phyloP scores from a whole-genome alignment of 2,888 invertebrate genomes.

The Heliconius charithonia region DNA sequence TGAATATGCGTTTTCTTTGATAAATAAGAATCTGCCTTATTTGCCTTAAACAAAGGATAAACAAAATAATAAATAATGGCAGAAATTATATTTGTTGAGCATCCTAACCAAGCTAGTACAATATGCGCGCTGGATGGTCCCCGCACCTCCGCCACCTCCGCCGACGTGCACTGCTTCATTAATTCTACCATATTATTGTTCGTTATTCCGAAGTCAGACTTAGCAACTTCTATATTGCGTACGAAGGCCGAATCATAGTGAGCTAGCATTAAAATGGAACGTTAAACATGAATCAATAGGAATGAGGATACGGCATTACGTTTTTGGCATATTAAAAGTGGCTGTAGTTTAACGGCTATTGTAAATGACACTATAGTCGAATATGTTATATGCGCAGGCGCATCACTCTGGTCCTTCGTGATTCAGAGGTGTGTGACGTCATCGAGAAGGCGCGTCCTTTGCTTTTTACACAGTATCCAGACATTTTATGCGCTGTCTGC shows the following conservation, averaged over 20 bases:
- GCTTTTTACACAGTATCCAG: constrained; percentile 56
- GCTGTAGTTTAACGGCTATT: constrained; percentile 44
- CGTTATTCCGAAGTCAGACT: constrained; percentile 46
- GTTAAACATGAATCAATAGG: constrained; percentile 44
- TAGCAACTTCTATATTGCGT: constrained; percentile 39
- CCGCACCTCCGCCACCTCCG: constrained; percentile 46
- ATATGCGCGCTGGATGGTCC: constrained; percentile 49
- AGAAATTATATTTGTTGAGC: constrained; percentile 3
- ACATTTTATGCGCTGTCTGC: constrained; percentile 43
- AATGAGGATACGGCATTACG: constrained; percentile 44
- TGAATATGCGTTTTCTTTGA: background rate
- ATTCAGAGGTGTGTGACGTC: constrained; percentile 74
- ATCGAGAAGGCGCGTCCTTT: constrained; percentile 67
- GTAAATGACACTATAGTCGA: constrained; percentile 57
- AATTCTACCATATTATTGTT: constrained; percentile 52
- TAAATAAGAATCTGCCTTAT: background rate
- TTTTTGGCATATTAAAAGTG: constrained; percentile 43
- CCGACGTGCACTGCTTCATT: constrained; percentile 54
- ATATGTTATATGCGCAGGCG: constrained; percentile 69
- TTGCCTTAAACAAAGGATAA: background rate
- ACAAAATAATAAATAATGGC: background rate
- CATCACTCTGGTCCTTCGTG: constrained; percentile 62
- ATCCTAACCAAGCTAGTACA: constrained; percentile 33
- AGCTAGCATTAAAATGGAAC: constrained; percentile 26
- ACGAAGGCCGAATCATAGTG: constrained; percentile 38